phyloP scores from a whole-genome alignment of 2,888 invertebrate genomes.

The Epiblema foenella region DNA sequence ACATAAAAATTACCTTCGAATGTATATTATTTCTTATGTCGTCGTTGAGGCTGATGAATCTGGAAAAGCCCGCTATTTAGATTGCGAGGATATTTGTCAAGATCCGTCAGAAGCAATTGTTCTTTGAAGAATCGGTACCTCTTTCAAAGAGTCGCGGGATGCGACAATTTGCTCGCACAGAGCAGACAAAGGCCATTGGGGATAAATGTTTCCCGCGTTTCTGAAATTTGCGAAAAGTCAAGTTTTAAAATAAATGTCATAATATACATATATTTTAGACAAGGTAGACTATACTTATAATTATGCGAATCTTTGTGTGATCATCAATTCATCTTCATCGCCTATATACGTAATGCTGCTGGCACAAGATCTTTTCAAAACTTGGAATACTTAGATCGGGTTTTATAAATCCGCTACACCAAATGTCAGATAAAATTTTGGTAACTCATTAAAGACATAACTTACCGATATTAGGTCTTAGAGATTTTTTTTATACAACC shows the following conservation, averaged over 20 bases:
- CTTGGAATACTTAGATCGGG: no score
- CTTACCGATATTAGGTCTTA: no score
- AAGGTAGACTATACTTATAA: no score
- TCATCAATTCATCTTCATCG: no score
- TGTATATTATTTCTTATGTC: not conserved
- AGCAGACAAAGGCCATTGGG: constrained; percentile 58
- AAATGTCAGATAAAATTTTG: no score
- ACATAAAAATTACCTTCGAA: not conserved
- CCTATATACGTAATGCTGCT: no score
- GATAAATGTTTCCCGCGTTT: constrained; percentile 59
- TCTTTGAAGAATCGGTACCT: constrained; percentile 45
- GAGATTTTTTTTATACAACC: no score
- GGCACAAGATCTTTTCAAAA: no score
- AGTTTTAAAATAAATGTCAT: constrained; percentile 36
- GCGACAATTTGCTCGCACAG: constrained; percentile 57
- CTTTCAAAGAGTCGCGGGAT: constrained; percentile 47
- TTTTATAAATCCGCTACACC: no score
- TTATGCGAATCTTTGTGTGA: no score
- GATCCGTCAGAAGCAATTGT: constrained; percentile 47
- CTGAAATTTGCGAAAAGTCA: constrained; percentile 46
- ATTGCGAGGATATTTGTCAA: constrained; percentile 46
- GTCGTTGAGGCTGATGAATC: constrained; percentile 18
- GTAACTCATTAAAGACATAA: no score
- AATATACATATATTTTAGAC: not conserved
- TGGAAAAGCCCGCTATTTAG: constrained; percentile 33